Conservation (phyloP, 2,888 invertebrate genomes). For the Xestia sexstrigata region DNA sequence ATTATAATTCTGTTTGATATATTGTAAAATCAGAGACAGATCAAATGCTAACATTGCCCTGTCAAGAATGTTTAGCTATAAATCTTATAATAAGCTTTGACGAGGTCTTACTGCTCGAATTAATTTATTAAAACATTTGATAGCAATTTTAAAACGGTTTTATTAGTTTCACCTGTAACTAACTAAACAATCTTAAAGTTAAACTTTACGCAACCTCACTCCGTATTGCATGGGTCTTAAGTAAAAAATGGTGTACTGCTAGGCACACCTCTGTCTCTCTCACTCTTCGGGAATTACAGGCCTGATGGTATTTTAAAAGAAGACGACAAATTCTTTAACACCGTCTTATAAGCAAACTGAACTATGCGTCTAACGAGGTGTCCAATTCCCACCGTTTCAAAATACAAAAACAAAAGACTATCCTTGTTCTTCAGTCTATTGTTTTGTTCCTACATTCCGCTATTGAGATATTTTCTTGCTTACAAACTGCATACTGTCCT, state of each 20-base stretch:
- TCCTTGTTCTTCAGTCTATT: neutral
- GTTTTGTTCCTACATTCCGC: constrained; percentile 13
- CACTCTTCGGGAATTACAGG: too few species aligned
- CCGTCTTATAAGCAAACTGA: neutral
- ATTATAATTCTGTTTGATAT: neutral
- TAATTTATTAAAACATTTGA: too few species aligned
- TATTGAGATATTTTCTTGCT: constrained; percentile 35
- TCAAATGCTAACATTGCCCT: neutral
- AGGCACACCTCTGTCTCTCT: too few species aligned
- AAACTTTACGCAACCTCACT: too few species aligned
- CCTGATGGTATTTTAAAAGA: neutral
- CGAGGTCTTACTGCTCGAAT: neutral
- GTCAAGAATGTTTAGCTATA: neutral
- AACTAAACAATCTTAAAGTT: too few species aligned
- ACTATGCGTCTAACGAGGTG: neutral
- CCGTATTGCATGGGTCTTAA: too few species aligned
- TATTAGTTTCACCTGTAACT: too few species aligned
- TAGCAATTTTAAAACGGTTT: too few species aligned
- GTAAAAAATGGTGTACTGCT: too few species aligned
- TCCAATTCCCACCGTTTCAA: neutral
- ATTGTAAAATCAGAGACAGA: neutral
- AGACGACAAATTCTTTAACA: neutral
- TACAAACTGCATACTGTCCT: neutral
- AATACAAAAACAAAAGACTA: constrained; percentile 27
- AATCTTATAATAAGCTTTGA: constrained; percentile 6